These are phyloP conservation scores for Drosophila algonquin DNA, from an alignment of 2,888 invertebrate species.

Conservation along the genomic window DNA sequence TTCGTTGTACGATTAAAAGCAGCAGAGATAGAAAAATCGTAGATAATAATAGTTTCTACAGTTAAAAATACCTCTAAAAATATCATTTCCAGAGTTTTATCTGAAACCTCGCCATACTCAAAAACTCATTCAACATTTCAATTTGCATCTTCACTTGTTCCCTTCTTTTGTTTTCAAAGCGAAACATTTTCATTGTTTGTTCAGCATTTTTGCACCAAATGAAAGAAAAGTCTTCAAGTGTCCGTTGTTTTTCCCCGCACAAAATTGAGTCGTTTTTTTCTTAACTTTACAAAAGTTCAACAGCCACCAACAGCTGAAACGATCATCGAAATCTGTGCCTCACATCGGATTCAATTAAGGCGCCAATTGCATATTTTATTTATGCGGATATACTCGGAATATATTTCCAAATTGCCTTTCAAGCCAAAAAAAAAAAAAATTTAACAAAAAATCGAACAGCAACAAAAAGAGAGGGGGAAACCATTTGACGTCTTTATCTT, in stretches of 20 bases:
- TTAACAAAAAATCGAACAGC: constrained; percentile 13
- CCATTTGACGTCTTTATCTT: constrained; percentile 80
- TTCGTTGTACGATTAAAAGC: constrained; percentile 4
- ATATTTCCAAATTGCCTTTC: constrained; percentile 45
- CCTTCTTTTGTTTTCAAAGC: neutral
- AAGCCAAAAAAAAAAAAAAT: neutral
- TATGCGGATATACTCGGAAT: constrained; percentile 40
- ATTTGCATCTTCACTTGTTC: neutral
- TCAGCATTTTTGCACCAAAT: constrained; percentile 70
- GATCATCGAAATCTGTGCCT: constrained; percentile 59
- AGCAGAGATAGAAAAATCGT: neutral
- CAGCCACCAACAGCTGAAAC: constrained; percentile 45
- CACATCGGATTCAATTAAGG: constrained; percentile 75
- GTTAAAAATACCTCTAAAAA: neutral
- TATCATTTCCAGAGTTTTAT: neutral
- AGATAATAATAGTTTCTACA: neutral
- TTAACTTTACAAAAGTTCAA: constrained; percentile 60
- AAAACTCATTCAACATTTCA: neutral
- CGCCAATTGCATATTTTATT: constrained; percentile 68
- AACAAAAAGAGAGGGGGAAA: constrained; percentile 24
- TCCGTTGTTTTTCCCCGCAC: constrained; percentile 13
- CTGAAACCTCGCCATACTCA: too few species aligned
- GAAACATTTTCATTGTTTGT: constrained; percentile 48
- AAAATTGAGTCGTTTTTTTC: constrained; percentile 31
- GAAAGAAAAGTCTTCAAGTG: constrained; percentile 62